Base-by-base conservation (phyloP, 2,888 invertebrate genomes). In the Melitaea athalia region DNA sequence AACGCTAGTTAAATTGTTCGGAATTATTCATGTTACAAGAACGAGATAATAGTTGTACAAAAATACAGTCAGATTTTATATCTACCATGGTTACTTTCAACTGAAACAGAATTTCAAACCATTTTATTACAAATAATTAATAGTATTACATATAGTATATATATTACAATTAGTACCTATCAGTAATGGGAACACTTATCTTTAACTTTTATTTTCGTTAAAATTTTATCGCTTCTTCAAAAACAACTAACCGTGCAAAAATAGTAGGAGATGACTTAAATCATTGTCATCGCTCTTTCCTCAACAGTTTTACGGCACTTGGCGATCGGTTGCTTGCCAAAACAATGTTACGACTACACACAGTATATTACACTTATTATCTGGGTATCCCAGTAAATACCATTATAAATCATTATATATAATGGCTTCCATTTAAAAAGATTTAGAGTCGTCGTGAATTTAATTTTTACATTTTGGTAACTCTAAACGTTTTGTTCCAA, bases 281-380 rank as follows among this genome's bases (percentile, higher is more conserved):
- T 71, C 61, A 71, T 52, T 66, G 61, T 69, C 31, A 57, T 64
- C 63, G 64, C 50, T 53, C 59, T 63, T 50, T 59, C 55, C 33
- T 45, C 63, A 66, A 66, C 68, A 69, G 53, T 69, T 69, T 66
- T 60, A 61, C 52, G 61, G 60, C 61, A 50, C 52, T 67, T 59
- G 57, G 42, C 57, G 68, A 64, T 61, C 61, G 52, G 59, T 64
- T 42, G 55, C 66, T 68, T 67, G 66, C 63, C 63, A 66, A 66
- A 63, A 64, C 45, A 60, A 45, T 62, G 59, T 69, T 60, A 63
- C 68, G 65, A 45, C 63, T 43, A 63, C 43, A 42, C 53, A 47
- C 43, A 52, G 47, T 70, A 67, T 61, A 70, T 68, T 64, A 59
- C 38, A 62, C 50, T 57, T 64, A 70, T 57, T 68, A 55, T 64